Percentiles rank a stretch among this genome's conserved stretches.
These are phyloP conservation scores for Habropoda laboriosa DNA, from an alignment of 1,140 invertebrate species.

Conservation along the genomic window DNA sequence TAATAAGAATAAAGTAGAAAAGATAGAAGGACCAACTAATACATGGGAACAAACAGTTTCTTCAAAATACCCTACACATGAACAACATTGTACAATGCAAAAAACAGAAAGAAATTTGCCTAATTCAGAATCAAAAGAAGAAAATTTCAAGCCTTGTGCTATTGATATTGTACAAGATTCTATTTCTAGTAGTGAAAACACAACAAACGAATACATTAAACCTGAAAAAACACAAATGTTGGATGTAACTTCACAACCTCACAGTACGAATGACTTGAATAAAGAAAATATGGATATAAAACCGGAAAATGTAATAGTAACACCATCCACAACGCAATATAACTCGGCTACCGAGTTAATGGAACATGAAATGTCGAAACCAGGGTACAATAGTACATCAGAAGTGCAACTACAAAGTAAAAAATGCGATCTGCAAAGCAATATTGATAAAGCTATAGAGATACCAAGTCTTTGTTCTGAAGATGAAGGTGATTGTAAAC, in stretches of 20 bases:
- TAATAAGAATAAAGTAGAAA: conserved; percentile 29
- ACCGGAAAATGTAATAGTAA: neutral
- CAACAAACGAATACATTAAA: neutral
- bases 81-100: neutral
- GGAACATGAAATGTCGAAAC: neutral
- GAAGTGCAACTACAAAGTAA: conserved; percentile 10
- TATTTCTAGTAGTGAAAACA: conserved; percentile 36
- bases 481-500: conserved; percentile 37
- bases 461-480: conserved; percentile 1
- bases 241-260: conserved; percentile 3
- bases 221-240: neutral
- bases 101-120: neutral
- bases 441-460: neutral
- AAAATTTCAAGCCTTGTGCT: conserved; percentile 6
- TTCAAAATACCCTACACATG: conserved; percentile 15
- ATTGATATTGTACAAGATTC: conserved; percentile 25
- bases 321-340: neutral
- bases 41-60: conserved; percentile 32
- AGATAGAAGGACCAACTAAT: conserved; percentile 34
- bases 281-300: neutral
- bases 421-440: neutral
- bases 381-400: neutral
- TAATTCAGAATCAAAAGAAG: neutral
- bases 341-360: conserved; percentile 8
- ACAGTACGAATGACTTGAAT: conserved; percentile 26